A percentile compares a stretch with the other conserved stretches of the same genome.
These are phyloP conservation scores for Aradophagus sp. DNA, from an alignment of 1,140 invertebrate genomes.

Conservation along the genomic window DNA sequence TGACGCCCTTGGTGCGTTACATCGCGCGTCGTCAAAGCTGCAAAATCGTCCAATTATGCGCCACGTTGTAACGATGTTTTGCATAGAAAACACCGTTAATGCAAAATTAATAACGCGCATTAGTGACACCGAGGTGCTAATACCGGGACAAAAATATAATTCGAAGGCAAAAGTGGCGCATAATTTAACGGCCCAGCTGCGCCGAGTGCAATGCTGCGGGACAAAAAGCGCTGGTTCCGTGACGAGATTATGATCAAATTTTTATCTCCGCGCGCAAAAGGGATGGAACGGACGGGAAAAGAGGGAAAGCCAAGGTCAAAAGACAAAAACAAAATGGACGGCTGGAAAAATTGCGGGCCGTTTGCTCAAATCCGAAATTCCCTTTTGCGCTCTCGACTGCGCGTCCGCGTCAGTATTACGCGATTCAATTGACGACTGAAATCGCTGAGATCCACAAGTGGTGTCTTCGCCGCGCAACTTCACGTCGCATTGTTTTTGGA, in stretches of 20 bases:
- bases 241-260: slow-evolving; percentile 19
- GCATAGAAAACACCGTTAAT: slow-evolving; percentile 30
- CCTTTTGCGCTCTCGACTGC: slow-evolving; percentile 28
- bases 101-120: slow-evolving; percentile 45
- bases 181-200: slow-evolving; percentile 20
- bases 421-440: slow-evolving; percentile 39
- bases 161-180: slow-evolving; percentile 20
- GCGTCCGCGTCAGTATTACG: slow-evolving; percentile 31
- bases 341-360: too few relatives aligned
- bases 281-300: neutral
- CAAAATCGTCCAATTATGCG: too few relatives aligned
- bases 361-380: slow-evolving; percentile 42
- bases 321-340: too few relatives aligned
- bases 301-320: neutral
- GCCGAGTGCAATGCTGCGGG: slow-evolving; percentile 10
- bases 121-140: slow-evolving; percentile 30
- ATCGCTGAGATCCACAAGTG: slow-evolving; percentile 38
- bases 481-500: slow-evolving; percentile 33
- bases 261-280: neutral
- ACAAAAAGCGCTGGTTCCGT: slow-evolving; percentile 11
- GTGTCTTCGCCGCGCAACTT: slow-evolving; percentile 22
- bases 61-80: slow-evolving; percentile 30
- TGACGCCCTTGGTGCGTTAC: too few relatives aligned
- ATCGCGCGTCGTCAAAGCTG: too few relatives aligned
- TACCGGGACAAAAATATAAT: slow-evolving; percentile 23